These are phyloP conservation scores for Ciconia maguari DNA, from an alignment of 2,113 vertebrate species.

Conservation along the genomic window DNA sequence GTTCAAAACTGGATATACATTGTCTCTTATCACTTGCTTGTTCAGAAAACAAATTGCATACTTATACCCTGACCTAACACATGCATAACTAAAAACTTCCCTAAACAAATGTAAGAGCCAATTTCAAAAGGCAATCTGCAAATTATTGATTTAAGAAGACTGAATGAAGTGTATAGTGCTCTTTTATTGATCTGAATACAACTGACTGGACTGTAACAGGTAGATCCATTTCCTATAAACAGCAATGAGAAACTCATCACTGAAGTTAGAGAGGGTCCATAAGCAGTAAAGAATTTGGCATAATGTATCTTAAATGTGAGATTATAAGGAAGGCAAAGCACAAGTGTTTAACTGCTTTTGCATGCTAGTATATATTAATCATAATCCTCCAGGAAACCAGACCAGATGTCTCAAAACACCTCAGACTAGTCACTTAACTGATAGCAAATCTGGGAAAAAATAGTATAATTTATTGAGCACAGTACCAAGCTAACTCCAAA, in stretches of 20 bases:
- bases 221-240: not conserved
- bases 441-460: not conserved
- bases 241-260: not conserved
- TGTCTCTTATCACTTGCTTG: not conserved
- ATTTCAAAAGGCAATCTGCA: constrained; percentile 4
- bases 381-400: not conserved
- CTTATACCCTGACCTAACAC: not conserved
- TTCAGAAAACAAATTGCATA: not conserved
- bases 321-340: not conserved
- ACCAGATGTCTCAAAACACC: not conserved
- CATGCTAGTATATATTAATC: constrained; percentile 11
- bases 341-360: constrained; percentile 7
- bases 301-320: not conserved
- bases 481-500: not conserved
- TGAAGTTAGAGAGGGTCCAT: not conserved
- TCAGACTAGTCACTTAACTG: not conserved
- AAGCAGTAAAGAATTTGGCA: not conserved
- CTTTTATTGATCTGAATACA: not conserved
- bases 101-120: not conserved
- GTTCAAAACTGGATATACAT: not conserved
- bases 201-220: not conserved
- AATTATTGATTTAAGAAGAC: not conserved
- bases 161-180: not conserved
- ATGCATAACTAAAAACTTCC: not conserved
- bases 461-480: not conserved